Percentiles rank a stretch among this genome's conserved stretches.
phyloP scores from a whole-genome alignment of 2,797 vertebrate species.

The Ptychadena robeensis region DNA sequence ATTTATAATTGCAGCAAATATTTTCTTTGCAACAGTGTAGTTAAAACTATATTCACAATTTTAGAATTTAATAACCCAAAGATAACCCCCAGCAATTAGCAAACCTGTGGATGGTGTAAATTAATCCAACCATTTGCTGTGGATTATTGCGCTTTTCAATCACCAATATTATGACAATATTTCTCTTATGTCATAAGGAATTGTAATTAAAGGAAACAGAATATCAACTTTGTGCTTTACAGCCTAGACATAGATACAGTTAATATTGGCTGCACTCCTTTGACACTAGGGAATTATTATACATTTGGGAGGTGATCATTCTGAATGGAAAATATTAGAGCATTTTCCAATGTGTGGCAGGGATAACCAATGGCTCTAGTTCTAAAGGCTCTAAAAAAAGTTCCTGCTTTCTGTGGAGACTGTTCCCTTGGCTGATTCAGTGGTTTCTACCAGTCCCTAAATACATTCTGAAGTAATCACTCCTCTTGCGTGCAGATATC shows the following conservation, averaged over 20 bases:
- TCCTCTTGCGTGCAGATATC: conserved; percentile 72
- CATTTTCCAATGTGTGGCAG: background rate
- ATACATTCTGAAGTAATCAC: conserved; percentile 84
- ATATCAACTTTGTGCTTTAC: background rate
- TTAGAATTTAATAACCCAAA: too few relatives aligned
- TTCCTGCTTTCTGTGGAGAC: background rate
- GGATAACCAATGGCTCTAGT: background rate
- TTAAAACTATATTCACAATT: background rate
- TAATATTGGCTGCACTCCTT: background rate
- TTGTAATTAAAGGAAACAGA: too few relatives aligned
- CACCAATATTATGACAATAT: too few relatives aligned
- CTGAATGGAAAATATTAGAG: background rate
- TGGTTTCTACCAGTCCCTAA: conserved; percentile 83
- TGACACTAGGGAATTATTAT: background rate
- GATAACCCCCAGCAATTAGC: too few relatives aligned
- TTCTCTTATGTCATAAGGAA: too few relatives aligned
- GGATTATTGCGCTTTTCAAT: background rate
- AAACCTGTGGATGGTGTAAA: too few relatives aligned
- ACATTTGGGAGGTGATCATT: background rate
- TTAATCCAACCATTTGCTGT: background rate
- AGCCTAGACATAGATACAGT: background rate
- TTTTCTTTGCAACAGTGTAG: background rate
- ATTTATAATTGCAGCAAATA: too few relatives aligned
- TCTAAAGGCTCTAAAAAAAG: background rate
- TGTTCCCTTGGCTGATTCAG: conserved; percentile 76